Evolutionary conservation across 1,140 invertebrate species (phyloP).

Genomic region (Paraescarpia echinospica): DNA sequence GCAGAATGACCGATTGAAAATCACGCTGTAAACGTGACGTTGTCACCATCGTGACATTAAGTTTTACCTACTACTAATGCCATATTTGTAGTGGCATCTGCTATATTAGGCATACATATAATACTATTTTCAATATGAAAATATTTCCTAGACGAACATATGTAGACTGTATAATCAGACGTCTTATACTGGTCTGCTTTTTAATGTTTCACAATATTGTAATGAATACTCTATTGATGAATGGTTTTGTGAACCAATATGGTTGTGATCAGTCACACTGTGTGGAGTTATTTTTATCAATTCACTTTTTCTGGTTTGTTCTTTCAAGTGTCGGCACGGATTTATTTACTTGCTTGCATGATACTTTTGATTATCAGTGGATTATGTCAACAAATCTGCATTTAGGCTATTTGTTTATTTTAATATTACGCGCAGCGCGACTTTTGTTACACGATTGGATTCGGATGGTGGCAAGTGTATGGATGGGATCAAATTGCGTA

Average conservation of each 20-base stretch:
- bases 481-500: too few species aligned
- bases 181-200: background rate
- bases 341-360: background rate
- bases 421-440: background rate
- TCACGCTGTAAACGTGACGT: too few species aligned
- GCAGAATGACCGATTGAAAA: too few species aligned
- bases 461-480: too few species aligned
- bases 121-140: too few species aligned
- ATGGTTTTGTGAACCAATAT: background rate
- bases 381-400: background rate
- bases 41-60: too few species aligned
- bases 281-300: background rate
- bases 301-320: background rate
- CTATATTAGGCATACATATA: too few species aligned
- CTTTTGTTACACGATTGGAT: too few species aligned
- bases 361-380: background rate
- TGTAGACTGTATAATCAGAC: too few species aligned
- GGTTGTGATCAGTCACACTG: background rate
- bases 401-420: background rate
- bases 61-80: too few species aligned
- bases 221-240: background rate
- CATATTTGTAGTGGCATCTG: too few species aligned
- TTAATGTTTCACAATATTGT: background rate
- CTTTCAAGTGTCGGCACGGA: background rate
- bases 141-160: background rate